Percentiles rank a stretch among this genome's conserved stretches.
phyloP scores from a whole-genome alignment of 2,888 invertebrate genomes.

The Barypeithes pellucidus region DNA sequence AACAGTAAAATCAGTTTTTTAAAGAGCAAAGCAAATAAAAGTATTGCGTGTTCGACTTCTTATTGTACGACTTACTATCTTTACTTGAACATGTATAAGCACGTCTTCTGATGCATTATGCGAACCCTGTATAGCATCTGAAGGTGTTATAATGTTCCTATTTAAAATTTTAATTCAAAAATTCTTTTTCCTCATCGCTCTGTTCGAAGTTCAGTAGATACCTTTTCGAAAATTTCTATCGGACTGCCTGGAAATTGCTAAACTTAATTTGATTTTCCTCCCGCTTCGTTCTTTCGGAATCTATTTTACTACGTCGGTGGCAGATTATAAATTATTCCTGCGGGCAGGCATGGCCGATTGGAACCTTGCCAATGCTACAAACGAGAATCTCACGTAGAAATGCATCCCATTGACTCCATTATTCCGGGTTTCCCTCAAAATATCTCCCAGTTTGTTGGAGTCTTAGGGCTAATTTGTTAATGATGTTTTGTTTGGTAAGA shows the following conservation, averaged over 20 bases:
- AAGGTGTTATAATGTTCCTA: too few relatives aligned
- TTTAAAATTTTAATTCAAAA: too few relatives aligned
- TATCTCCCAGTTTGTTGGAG: conserved; percentile 2
- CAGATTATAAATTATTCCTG: conserved; percentile 12
- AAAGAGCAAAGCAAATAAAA: too few relatives aligned
- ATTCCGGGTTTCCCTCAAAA: conserved; percentile 14
- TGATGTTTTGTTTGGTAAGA: neutral
- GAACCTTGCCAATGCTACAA: conserved; percentile 20
- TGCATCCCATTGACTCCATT: conserved; percentile 24
- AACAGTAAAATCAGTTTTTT: too few relatives aligned
- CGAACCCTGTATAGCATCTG: too few relatives aligned
- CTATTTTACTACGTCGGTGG: neutral
- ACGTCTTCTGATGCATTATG: too few relatives aligned
- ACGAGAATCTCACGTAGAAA: conserved; percentile 10
- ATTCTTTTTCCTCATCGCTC: too few relatives aligned
- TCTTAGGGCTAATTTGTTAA: conserved; percentile 20
- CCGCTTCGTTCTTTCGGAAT: neutral
- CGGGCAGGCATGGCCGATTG: conserved; percentile 5
- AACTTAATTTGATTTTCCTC: conserved; percentile 4
- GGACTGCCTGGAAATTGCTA: neutral
- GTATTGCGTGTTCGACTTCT: too few relatives aligned
- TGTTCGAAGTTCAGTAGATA: too few relatives aligned
- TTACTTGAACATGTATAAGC: too few relatives aligned
- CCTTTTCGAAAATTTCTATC: too few relatives aligned
- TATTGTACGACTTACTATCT: too few relatives aligned